Evolutionary conservation across 64 coral and sea anemone genomes (phyloP).

Genomic region (Actinia equina): DNA sequence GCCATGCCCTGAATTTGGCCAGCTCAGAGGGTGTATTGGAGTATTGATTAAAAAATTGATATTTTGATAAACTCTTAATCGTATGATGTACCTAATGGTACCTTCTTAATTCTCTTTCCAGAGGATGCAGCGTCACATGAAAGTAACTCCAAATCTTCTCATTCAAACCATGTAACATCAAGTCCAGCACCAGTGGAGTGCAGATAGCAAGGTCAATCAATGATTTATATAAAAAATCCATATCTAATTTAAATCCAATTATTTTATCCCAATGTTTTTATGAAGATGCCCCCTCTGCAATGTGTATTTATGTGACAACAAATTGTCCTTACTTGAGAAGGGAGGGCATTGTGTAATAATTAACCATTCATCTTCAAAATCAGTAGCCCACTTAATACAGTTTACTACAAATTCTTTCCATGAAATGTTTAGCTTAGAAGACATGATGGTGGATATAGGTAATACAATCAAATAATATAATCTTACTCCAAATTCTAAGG

Average conservation of each 20-base stretch:
- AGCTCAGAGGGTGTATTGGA: too few relatives aligned
- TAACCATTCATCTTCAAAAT: too few relatives aligned
- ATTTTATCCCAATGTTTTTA: constrained; percentile 14
- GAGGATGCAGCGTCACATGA: constrained; percentile 21
- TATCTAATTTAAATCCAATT: background rate
- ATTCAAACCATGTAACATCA: constrained; percentile 15
- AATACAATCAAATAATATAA: too few relatives aligned
- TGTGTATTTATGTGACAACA: background rate
- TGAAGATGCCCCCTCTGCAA: background rate
- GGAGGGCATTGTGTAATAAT: too few relatives aligned
- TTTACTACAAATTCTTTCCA: too few relatives aligned
- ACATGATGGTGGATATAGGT: too few relatives aligned
- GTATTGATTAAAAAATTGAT: too few relatives aligned
- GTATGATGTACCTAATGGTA: background rate
- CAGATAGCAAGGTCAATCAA: constrained; percentile 24
- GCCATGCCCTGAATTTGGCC: too few relatives aligned
- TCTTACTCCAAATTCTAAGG: too few relatives aligned
- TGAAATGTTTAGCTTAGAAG: too few relatives aligned
- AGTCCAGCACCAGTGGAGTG: constrained; percentile 21
- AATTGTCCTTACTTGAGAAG: background rate
- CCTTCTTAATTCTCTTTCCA: background rate
- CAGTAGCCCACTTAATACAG: too few relatives aligned
- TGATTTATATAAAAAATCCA: constrained; percentile 8
- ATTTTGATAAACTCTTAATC: too few relatives aligned
- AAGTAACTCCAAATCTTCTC: background rate